These are phyloP conservation scores for Acanthoscelides obtectus DNA, from an alignment of 2,888 invertebrate genomes.

Conservation along the genomic window DNA sequence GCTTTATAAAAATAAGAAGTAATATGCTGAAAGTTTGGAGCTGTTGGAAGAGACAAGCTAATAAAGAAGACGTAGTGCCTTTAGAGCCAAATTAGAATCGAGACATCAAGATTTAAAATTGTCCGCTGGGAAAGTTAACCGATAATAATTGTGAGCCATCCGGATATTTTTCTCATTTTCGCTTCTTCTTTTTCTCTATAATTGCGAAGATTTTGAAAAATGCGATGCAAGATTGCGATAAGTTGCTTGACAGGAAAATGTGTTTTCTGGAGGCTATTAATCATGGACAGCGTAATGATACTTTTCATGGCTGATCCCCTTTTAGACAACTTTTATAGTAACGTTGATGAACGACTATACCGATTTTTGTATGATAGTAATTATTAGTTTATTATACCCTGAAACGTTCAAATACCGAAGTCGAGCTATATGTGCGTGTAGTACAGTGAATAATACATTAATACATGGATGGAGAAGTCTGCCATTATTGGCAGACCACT, in stretches of 20 bases:
- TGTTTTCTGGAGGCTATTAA: neutral
- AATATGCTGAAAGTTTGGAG: neutral
- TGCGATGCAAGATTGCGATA: neutral
- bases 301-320: neutral
- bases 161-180: neutral
- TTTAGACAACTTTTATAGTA: no score
- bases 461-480: no score
- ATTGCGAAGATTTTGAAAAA: neutral
- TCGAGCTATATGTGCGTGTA: no score
- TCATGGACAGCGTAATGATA: neutral
- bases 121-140: neutral
- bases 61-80: neutral
- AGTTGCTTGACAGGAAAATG: neutral
- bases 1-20: neutral
- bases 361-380: no score
- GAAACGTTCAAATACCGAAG: no score
- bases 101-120: neutral
- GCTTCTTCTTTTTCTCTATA: neutral
- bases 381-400: no score
- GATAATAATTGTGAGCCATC: neutral
- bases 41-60: neutral
- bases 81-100: neutral
- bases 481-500: no score
- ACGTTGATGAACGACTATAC: no score
- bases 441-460: no score